Conservation (phyloP, 2,888 invertebrate species). For the Himalopsyche japonica region DNA sequence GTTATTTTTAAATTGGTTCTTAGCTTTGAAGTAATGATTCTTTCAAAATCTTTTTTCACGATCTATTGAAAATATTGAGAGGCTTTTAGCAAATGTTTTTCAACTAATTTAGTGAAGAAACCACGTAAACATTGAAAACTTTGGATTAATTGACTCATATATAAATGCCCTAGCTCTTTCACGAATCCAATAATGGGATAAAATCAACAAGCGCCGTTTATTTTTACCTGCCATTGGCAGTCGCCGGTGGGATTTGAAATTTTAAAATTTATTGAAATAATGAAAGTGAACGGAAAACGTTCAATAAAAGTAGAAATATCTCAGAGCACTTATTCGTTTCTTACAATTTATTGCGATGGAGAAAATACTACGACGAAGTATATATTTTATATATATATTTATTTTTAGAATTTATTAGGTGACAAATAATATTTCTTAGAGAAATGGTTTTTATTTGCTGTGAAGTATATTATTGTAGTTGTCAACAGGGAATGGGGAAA, state of each 20-base stretch:
- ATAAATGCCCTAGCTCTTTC: not conserved
- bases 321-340: no score
- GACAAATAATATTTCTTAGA: no score
- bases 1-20: no score
- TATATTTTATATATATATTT: no score
- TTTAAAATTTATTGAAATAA: not conserved
- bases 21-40: not conserved
- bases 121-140: not conserved
- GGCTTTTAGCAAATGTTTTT: not conserved
- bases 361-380: no score
- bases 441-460: no score
- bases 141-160: not conserved
- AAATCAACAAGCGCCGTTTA: not conserved
- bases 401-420: no score
- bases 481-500: no score
- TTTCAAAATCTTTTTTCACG: not conserved
- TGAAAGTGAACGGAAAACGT: not conserved
- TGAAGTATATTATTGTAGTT: no score
- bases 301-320: no score
- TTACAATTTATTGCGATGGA: no score
- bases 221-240: not conserved
- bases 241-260: not conserved
- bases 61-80: not conserved
- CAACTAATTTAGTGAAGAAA: not conserved
- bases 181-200: not conserved